A percentile compares a stretch with the other conserved stretches of the same genome.
Conservation (phyloP, 2,797 vertebrate genomes). For the Anableps anableps region DNA sequence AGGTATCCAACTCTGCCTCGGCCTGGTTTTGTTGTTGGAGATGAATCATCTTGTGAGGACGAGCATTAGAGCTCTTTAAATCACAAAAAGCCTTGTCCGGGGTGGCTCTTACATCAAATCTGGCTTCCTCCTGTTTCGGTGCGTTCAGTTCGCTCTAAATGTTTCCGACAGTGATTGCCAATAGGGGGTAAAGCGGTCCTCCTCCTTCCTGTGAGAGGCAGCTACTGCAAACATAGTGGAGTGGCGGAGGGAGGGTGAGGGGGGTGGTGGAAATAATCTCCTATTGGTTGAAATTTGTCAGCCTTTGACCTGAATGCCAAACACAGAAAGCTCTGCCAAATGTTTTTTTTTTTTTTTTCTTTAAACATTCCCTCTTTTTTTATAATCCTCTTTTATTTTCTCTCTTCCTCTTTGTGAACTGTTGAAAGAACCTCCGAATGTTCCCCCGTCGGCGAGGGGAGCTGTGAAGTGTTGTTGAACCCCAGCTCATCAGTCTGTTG, state of each 20-base stretch:
- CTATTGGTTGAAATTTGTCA: constrained; percentile 55
- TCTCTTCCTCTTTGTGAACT: constrained; percentile 65
- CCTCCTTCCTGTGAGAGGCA: constrained; percentile 56
- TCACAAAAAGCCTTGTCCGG: constrained; percentile 23
- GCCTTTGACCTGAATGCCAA: constrained; percentile 75
- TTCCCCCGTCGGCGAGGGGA: constrained; percentile 33
- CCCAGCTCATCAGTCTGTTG: constrained; percentile 63
- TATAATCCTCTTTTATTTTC: constrained; percentile 71
- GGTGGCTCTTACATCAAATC: constrained; percentile 20
- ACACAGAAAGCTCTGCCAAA: constrained; percentile 65
- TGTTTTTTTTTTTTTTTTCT: constrained; percentile 39
- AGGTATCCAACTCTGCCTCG: constrained; percentile 9
- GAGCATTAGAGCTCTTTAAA: constrained; percentile 22
- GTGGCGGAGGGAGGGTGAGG: too few relatives aligned
- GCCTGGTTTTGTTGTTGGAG: constrained; percentile 28
- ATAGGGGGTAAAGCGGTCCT: constrained; percentile 46
- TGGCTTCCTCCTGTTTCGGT: constrained; percentile 35
- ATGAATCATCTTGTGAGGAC: constrained; percentile 22
- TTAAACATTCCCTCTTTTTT: constrained; percentile 57
- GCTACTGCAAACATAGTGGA: constrained; percentile 47
- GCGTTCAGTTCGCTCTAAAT: constrained; percentile 48
- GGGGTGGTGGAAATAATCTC: constrained; percentile 39
- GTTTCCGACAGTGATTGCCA: constrained; percentile 46
- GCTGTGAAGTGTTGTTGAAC: constrained; percentile 70
- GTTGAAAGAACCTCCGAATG: constrained; percentile 63